Evolutionary conservation across 2,888 invertebrate species (phyloP).

Genomic region (Spicauda simplicius): DNA sequence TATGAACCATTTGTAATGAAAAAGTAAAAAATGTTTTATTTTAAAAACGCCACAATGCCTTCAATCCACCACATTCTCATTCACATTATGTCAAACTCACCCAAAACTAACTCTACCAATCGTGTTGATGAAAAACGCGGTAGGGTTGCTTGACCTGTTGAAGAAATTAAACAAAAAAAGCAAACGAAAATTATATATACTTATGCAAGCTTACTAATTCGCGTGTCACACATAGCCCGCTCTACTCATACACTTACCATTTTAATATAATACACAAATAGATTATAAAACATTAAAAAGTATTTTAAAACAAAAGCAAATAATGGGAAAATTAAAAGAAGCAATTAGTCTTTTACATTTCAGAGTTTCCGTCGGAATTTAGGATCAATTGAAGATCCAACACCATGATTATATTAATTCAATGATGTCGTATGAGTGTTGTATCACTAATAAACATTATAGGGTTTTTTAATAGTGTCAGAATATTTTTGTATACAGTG

Average conservation of each 20-base stretch:
- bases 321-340: slow-evolving; percentile 22
- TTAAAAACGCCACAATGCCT: slow-evolving; percentile 81
- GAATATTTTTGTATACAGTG: neutral
- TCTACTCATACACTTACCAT: slow-evolving; percentile 55
- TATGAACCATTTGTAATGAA: slow-evolving; percentile 69
- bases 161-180: slow-evolving; percentile 86
- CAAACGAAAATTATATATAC: slow-evolving; percentile 70
- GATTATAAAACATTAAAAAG: slow-evolving; percentile 49
- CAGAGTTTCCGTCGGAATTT: neutral
- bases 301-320: slow-evolving; percentile 18
- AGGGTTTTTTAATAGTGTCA: too few relatives aligned
- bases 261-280: slow-evolving; percentile 39
- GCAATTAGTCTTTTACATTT: neutral
- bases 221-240: slow-evolving; percentile 67
- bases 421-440: too few relatives aligned
- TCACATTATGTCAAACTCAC: slow-evolving; percentile 87
- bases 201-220: slow-evolving; percentile 70
- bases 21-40: slow-evolving; percentile 60
- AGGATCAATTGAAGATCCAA: too few relatives aligned
- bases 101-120: slow-evolving; percentile 89
- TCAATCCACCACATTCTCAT: slow-evolving; percentile 80
- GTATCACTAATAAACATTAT: too few relatives aligned
- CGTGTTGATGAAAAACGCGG: slow-evolving; percentile 89
- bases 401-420: too few relatives aligned
- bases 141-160: slow-evolving; percentile 89